Evolutionary conservation across 2,797 vertebrate species (phyloP), one percentile per base, ranked within the genome.

Genomic region (Perdix hodgsoniae): DNA sequence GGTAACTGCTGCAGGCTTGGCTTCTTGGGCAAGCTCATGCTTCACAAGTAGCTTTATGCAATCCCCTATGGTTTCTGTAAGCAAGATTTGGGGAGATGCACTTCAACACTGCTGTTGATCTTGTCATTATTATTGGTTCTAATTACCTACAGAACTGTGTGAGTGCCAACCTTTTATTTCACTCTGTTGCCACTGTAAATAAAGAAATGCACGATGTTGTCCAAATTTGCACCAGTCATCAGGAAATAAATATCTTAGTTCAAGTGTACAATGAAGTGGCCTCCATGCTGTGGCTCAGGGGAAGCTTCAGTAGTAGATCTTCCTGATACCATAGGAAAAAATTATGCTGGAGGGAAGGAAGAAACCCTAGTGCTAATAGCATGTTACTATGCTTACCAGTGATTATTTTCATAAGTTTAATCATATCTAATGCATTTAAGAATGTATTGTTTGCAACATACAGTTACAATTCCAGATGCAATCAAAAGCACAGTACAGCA

Each of bases 361-460:
- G 42, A 84, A 86, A 77, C 35, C 27, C 60, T 71, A 57, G 22
- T 42, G 22, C n/a, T 79, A 67, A 87, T 19, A 92, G 33, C 29
- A 31, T 26, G 16, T 80, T 91, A 77, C 40, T 70, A 33, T 78
- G 19, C 15, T 92, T 11, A 65, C 44, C 0, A 0, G 45, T 45
- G 52, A 82, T 24, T n/a, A 31, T 79, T 94, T 93, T 80, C 11
- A 3, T 82, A 79, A 67, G 33, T 54, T 84, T 92, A 89, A 72
- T 89, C 11, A 18, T 77, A 59, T 65, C 65, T 66, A 89, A 80
- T 80, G n/a, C 42, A 63, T 85, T 50, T 47, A 83, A 94, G 24
- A 91, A 63, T 75, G 44, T 69, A 72, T 87, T 1, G 50, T 69
- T 88, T 80, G 37, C 83, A 89, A 56, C 23, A 44, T 42, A 31